phyloP scores from a whole-genome alignment of 1,140 invertebrate species.

The Saccostrea echinata region DNA sequence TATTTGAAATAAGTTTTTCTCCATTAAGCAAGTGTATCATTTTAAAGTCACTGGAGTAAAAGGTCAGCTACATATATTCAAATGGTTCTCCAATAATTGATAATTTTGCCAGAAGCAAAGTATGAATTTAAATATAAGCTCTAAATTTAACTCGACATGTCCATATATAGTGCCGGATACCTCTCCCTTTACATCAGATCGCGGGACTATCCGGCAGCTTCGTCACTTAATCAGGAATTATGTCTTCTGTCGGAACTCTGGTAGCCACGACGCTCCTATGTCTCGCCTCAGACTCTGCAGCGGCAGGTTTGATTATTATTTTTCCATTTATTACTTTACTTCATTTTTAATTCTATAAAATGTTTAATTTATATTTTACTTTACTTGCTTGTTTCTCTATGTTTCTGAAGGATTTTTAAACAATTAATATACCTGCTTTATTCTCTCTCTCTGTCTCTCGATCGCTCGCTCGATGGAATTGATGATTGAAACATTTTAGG shows the following conservation, averaged over 20 bases:
- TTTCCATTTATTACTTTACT: background rate
- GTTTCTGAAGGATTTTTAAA: no score
- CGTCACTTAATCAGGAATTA: background rate
- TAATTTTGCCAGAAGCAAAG: constrained; percentile 2
- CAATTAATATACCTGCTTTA: no score
- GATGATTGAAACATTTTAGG: no score
- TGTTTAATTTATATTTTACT: no score
- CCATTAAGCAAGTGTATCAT: background rate
- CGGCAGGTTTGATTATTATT: background rate
- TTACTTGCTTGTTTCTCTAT: no score
- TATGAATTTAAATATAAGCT: background rate
- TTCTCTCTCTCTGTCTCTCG: no score
- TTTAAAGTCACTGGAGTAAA: background rate
- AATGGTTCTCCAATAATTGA: background rate
- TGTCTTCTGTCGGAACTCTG: background rate
- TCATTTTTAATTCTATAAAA: no score
- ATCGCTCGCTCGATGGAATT: no score
- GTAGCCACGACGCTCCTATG: background rate
- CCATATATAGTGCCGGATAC: background rate
- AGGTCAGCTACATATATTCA: background rate
- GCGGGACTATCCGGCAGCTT: no score
- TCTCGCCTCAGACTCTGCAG: background rate
- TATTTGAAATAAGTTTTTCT: no score
- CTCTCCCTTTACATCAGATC: background rate
- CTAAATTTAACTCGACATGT: background rate